Base-by-base conservation (phyloP, 2,797 vertebrate species). In the Tokudaia muenninki region DNA sequence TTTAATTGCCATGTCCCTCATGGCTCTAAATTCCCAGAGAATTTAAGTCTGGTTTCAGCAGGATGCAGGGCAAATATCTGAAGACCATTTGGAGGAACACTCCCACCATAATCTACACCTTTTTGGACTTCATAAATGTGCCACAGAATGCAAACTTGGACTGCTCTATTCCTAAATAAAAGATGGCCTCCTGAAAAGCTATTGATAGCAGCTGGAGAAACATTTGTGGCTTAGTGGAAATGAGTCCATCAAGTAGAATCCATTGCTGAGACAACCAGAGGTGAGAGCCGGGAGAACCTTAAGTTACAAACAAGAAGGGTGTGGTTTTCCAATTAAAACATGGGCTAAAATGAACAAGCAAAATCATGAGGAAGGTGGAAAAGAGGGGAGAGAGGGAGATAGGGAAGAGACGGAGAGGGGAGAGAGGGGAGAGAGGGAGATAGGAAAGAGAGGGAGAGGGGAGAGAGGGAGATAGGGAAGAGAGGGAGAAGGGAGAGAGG, bases 91-190 rank as follows among this genome's bases (percentile, higher is more conserved):
- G 82, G 34, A 34, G 11, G 9, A 3, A 59, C 19, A 41, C 34
- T 77, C 4, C 31, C 57, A 78, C 22, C 63, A 41, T 24, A 83
- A 3, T 44, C 44, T 44, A 34, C 50, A 59, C 86, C 86, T 84
- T 78, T 89, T 83, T 44, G 3, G 41, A 47, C 24, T 74, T 87
- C 74, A 74, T 72, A 75, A 77, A 29, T 11, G 16, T 24, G 37
- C 17, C 72, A 37, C 50, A 67, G 34, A 79, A 72, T 96, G 82
- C 61, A 77, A 86, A 61, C 21, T 65, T 29, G 34, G 13, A 47
- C n/a, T 26, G 3, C n/a, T 57, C 22, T 57, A 65, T 90, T 92
- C 67, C 80, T 61, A 81, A 67, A 72, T 87, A 19, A 96, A 84
- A 84, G 24, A 88, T 6, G n/a, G 72, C 16, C 47, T 87, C 12